Evolutionary conservation across 2,113 vertebrate species (phyloP), one percentile per base, ranked within the genome.

Genomic region (Antennarius striatus): DNA sequence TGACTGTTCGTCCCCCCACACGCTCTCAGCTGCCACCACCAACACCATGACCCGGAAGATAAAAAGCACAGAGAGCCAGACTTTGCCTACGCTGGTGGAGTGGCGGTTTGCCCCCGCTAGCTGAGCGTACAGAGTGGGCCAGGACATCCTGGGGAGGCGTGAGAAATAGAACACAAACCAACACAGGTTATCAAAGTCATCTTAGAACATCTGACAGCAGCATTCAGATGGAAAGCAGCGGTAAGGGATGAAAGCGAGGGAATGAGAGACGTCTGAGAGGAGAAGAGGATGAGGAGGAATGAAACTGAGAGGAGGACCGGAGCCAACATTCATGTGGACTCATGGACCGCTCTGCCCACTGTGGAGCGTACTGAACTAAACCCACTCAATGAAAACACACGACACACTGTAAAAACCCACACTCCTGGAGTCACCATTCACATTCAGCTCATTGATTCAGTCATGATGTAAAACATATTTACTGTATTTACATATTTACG

Each of bases 1-100:
- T 0, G 94, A 77, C 87, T 98, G 96, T 47, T 98, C 96, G 2
- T 98, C 96, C 0, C 95, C 96, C 96, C 96, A 98, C 32, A 98
- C 96, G 63, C 86, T 95, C 67, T 98, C 93, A 3, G 96, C 96
- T 0, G 96, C 96, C 63, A 98, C 94, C 8, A 96, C 94, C 1
- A 98, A 92, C 79, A 98, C 95, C 95, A 95, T 95, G 84, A 98
- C 94, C 0, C 96, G 94, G 78, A 98, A 98, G 48, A 98, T 94
- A 67, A 98, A 98, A 43, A 98, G 90, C 68, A 97, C 94, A 0
- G 96, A 97, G 56, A 98, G 93, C 96, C 96, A 98, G 51, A 98
- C 89, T 88, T 97, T 97, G 11, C 96, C 96, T 0, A 98, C 93
- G 78, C 91, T 94, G 63, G 96, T 98, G 36, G 96, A 96, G 86